phyloP scores from a whole-genome alignment of 2,113 vertebrate species.

The Serilophus lunatus region DNA sequence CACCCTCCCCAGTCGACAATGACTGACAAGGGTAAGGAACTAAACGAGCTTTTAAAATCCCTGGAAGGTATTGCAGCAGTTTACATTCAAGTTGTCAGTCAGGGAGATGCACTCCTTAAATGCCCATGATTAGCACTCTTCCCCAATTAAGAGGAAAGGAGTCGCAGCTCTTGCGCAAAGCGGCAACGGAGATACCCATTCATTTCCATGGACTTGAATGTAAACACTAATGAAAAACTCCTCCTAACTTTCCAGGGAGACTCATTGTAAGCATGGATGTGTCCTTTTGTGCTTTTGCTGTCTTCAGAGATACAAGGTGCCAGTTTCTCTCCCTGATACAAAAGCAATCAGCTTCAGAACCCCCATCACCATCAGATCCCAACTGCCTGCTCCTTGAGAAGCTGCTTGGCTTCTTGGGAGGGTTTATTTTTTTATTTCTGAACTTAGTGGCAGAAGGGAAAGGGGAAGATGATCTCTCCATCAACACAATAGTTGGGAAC shows the following conservation, averaged over 20 bases:
- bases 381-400: neutral
- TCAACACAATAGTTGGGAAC: neutral
- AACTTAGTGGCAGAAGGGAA: neutral
- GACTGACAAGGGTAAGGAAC: neutral
- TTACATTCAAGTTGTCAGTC: slow-evolving; percentile 1
- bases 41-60: neutral
- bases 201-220: slow-evolving; percentile 11
- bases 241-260: neutral
- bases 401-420: neutral
- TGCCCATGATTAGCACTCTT: slow-evolving; percentile 15
- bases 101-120: slow-evolving; percentile 15
- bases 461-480: neutral
- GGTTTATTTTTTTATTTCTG: neutral
- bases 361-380: neutral
- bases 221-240: slow-evolving; percentile 26
- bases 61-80: neutral
- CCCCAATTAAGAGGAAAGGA: neutral
- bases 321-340: neutral
- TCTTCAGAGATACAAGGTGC: neutral
- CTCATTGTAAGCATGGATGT: fast-evolving
- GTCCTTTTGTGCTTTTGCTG: neutral
- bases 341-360: neutral
- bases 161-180: slow-evolving; percentile 15
- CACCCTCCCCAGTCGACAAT: neutral
- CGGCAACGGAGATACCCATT: neutral